Evolutionary conservation across 2,797 vertebrate genomes (phyloP), one percentile per base, ranked within the genome.

Genomic region (Chloroceryle inda): DNA sequence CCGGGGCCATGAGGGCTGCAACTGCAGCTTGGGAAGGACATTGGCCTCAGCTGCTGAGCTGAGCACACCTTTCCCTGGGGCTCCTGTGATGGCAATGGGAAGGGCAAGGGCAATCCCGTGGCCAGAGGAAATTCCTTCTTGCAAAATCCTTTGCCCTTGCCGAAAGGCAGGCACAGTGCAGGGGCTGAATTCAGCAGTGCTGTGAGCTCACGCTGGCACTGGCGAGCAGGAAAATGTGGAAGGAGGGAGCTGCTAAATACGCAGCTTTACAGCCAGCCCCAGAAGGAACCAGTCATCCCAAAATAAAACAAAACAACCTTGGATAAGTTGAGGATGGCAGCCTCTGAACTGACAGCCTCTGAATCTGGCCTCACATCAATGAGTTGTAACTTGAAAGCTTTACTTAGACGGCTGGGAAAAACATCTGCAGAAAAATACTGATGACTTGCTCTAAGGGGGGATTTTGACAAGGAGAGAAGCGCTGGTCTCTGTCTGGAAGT

Each of bases 351-450:
- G 67, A 76, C 78, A 92, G 89, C n/a, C 89, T 96, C 85, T 37
- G 67, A 77, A 82, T 93, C 77, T 95, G 94, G 92, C 85, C 85
- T 90, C 55, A 85, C 85, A 94, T 92, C 94, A 80, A 71, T 61
- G 77, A 88, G 75, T 50, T 0, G 1, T 85, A 84, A 92, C 79
- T 91, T 94, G 82, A 96, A 97, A 90, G 94, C 82, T 93, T 94
- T 88, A 76, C 91, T 95, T 93, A 66, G 67, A 56, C 45, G 47
- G 27, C 72, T 71, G 79, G 87, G 85, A 80, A 84, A 92, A 97
- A 77, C 83, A 95, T 74, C 91, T 83, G 92, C 74, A 73, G 71
- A 44, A 87, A 69, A 80, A 53, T 77, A 56, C 47, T 9, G 58
- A 31, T 31, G 62, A 81, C 13, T 26, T 74, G 74, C 80, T 96